A percentile compares a stretch with the other conserved stretches of the same genome.
phyloP scores from a whole-genome alignment of 2,797 vertebrate species.

The Hozukius guyotensis region DNA sequence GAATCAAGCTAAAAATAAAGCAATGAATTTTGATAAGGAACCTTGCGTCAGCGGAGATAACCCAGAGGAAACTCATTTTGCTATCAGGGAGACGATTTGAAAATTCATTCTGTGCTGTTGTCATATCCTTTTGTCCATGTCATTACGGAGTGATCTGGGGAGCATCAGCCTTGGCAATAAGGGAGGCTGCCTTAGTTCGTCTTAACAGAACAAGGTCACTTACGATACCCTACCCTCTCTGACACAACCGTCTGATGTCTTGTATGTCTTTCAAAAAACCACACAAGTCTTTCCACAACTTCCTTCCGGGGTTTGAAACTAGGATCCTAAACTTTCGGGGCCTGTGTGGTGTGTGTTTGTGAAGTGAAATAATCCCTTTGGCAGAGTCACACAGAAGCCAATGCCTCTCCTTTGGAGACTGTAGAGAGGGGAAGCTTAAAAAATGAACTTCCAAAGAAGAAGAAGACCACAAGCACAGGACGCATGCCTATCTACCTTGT shows the following conservation, averaged over 20 bases:
- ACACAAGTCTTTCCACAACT: constrained; percentile 52
- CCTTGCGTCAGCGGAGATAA: constrained; percentile 71
- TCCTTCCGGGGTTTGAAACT: constrained; percentile 48
- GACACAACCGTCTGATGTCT: constrained; percentile 52
- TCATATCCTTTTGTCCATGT: constrained; percentile 75
- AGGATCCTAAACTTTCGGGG: constrained; percentile 57
- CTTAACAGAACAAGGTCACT: constrained; percentile 69
- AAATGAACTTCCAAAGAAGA: constrained; percentile 54
- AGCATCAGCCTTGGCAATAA: constrained; percentile 71
- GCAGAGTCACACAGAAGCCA: constrained; percentile 58
- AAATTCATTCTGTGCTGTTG: constrained; percentile 74
- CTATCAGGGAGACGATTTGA: constrained; percentile 74
- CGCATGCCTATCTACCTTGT: constrained; percentile 58
- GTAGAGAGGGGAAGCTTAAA: constrained; percentile 45
- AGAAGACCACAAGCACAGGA: constrained; percentile 47
- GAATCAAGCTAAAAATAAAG: constrained; percentile 73
- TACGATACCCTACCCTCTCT: constrained; percentile 58
- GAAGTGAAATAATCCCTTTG: constrained; percentile 69
- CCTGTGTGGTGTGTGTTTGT: constrained; percentile 50
- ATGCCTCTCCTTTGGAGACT: constrained; percentile 53
- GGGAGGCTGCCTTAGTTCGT: constrained; percentile 48
- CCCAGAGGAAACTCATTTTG: constrained; percentile 75
- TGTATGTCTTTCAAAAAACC: constrained; percentile 49
- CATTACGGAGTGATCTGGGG: constrained; percentile 72
- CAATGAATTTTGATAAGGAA: constrained; percentile 78